Conservation (phyloP, 2,888 invertebrate genomes). For the Mactromeris polynyma region DNA sequence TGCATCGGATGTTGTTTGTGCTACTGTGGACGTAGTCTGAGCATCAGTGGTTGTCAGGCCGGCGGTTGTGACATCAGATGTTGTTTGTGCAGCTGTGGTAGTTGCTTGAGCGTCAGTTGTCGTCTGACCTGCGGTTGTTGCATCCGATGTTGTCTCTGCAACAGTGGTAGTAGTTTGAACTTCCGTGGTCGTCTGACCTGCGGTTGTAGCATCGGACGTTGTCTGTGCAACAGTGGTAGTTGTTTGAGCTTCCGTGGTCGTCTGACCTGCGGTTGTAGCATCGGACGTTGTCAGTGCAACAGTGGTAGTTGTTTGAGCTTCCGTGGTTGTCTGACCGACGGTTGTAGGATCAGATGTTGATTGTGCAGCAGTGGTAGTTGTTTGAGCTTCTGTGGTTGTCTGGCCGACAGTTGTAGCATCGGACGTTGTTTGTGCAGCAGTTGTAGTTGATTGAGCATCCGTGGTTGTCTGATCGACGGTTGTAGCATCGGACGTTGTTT, state of each 20-base stretch:
- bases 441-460: not conserved
- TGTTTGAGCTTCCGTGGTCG: not conserved
- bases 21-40: not conserved
- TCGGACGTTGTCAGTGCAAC: not conserved
- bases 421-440: not conserved
- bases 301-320: not conserved
- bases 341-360: slow-evolving; percentile 9
- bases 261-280: slow-evolving; percentile 1
- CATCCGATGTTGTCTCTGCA: not conserved
- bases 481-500: not conserved
- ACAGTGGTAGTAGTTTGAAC: not conserved
- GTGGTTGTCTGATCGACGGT: not conserved
- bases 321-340: not conserved
- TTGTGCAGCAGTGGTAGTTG: not conserved
- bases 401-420: not conserved
- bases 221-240: not conserved
- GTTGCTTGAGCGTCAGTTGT: not conserved
- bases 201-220: not conserved
- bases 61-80: slow-evolving; percentile 4
- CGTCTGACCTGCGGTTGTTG: slow-evolving; percentile 14
- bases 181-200: slow-evolving; percentile 6
- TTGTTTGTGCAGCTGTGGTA: not conserved
- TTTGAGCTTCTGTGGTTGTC: not conserved
- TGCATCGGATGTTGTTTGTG: not conserved
- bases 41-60: not conserved